Base-by-base conservation (phyloP, 2,888 invertebrate genomes). In the Gonocerus acuteangulatus region DNA sequence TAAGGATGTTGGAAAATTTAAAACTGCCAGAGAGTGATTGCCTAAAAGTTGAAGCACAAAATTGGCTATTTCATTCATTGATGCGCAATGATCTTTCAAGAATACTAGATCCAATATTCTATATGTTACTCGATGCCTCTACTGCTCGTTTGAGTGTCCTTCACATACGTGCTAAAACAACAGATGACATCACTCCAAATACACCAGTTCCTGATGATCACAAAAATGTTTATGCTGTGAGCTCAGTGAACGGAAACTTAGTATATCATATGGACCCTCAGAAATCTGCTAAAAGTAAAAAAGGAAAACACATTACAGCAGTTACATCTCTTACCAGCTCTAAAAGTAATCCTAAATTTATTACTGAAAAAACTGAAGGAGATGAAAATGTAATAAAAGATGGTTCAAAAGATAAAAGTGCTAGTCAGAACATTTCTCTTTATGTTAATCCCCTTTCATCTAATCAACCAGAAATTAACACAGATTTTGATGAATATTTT, bases 111-210 rank as follows among this genome's bases (percentile, higher is more conserved):
- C 89, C 90, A 0, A 75, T 90, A 3, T 75, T 89, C 59, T 76
- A 82, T 64, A 86, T 89, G 74, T 76, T 93, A 18, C 76, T 93
- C 21, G 83, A 87, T 66, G 82, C 88, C 0, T 85, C 84, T 65
- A 89, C 91, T 0, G 87, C 89, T 58, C 78, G 89, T n/a, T 82
- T 89, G 66, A 86, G 87, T 32, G 84, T 90, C n/a, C 80, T 85
- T 13, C 86, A 89, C 68, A 80, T 84, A 3, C 83, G 82, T 70
- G 76, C 80, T 59, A 68, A 68, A 45, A 65, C 68, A 9, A 66
- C 66, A 4, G 65, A 67, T 32, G 77, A 81, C 64, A 77, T 78
- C 11, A 59, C 72, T 73, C 9, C 72, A 71, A 9, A 65, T 71
- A 19, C 73, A 71, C 23, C 42, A 16, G 23, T 68, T 71, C 52